Conservation (phyloP, 2,888 invertebrate species). For the Lingula anatina region DNA sequence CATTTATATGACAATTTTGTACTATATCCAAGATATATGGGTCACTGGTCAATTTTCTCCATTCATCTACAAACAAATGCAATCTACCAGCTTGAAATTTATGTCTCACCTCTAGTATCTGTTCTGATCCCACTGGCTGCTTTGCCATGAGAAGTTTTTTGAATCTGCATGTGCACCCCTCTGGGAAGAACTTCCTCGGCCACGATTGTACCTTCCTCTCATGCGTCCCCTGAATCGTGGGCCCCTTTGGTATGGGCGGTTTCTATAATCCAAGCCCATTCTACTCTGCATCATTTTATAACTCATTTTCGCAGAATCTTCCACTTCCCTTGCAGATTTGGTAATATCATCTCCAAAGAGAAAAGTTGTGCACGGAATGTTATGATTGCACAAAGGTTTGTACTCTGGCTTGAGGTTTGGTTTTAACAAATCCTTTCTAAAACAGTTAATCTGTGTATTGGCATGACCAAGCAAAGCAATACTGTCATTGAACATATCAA, state of each 20-base stretch:
- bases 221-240: neutral
- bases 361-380: conserved; percentile 4
- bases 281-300: conserved; percentile 3
- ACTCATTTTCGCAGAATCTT: conserved; percentile 10
- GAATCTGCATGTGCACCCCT: neutral
- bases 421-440: conserved; percentile 7
- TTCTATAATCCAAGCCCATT: no score
- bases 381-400: conserved; percentile 6
- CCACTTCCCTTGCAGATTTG: conserved; percentile 12
- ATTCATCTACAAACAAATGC: neutral
- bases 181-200: neutral
- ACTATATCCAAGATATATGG: no score
- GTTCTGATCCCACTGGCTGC: neutral
- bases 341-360: conserved; percentile 14
- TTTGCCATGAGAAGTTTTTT: neutral
- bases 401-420: conserved; percentile 7
- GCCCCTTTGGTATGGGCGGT: neutral
- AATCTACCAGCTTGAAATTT: conserved; percentile 7
- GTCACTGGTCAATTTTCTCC: conserved; percentile 6
- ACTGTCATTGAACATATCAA: conserved; percentile 6
- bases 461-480: conserved; percentile 12
- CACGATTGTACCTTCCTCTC: neutral
- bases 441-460: conserved; percentile 11
- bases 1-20: conserved; percentile 5
- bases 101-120: neutral